Percentiles rank a stretch among this genome's conserved stretches.
Evolutionary conservation across 2,888 invertebrate genomes (phyloP).

Genomic region (Plemyria rubiginata): DNA sequence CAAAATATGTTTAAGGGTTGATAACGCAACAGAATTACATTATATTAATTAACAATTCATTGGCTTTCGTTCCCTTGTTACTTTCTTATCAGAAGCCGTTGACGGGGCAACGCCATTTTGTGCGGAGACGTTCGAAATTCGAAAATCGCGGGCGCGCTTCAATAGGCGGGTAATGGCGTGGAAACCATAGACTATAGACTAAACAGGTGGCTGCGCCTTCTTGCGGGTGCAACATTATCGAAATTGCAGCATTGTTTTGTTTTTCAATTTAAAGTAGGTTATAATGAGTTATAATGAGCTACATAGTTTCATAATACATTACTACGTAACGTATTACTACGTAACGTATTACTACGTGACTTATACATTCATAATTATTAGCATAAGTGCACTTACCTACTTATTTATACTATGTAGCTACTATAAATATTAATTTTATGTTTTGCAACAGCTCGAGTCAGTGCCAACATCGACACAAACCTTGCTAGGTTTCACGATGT

Average conservation of each 20-base stretch:
- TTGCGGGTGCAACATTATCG: conserved; percentile 26
- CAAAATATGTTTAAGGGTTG: no score
- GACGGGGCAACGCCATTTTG: conserved; percentile 65
- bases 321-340: no score
- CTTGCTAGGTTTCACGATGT: no score
- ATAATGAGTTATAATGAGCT: background rate
- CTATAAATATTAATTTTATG: no score
- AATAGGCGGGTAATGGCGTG: conserved; percentile 73
- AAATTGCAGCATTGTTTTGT: conserved; percentile 30
- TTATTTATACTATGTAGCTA: no score
- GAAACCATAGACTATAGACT: conserved; percentile 70
- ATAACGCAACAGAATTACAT: background rate
- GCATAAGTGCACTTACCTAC: no score
- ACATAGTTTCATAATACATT: no score
- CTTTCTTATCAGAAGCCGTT: conserved; percentile 53
- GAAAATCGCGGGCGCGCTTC: conserved; percentile 71
- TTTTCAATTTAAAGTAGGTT: background rate
- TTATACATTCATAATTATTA: no score
- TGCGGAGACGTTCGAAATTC: conserved; percentile 66
- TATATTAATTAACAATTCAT: conserved; percentile 13
- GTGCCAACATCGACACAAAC: no score
- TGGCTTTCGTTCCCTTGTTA: conserved; percentile 20
- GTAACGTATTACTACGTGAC: no score
- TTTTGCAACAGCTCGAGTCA: no score
- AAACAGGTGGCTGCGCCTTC: conserved; percentile 63